Evolutionary conservation across 2,888 invertebrate species (phyloP).

Genomic region (Aporophyla nigra): DNA sequence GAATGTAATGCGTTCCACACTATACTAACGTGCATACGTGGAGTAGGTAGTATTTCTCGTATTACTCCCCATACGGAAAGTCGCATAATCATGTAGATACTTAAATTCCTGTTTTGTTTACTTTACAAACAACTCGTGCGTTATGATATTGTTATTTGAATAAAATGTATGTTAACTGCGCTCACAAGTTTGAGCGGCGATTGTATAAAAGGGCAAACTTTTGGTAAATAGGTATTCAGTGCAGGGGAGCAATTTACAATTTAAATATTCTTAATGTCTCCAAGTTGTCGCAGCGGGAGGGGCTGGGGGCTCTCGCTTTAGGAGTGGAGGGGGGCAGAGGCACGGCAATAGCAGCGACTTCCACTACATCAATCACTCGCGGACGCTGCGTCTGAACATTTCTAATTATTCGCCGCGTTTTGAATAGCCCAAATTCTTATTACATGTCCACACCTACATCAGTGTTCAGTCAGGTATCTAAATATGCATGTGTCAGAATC

Average conservation of each 20-base stretch:
- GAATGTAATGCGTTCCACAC: constrained; percentile 48
- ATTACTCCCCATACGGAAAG: constrained; percentile 25
- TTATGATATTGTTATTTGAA: constrained; percentile 62
- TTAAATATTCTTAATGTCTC: constrained; percentile 91
- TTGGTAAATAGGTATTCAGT: constrained; percentile 89
- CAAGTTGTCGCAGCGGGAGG: constrained; percentile 84
- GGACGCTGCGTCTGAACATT: constrained; percentile 89
- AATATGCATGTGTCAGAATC: not conserved
- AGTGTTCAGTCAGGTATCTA: not conserved
- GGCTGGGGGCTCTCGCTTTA: constrained; percentile 52
- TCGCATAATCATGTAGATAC: constrained; percentile 54
- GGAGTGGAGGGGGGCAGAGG: constrained; percentile 65
- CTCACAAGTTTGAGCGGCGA: constrained; percentile 68
- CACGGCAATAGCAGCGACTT: constrained; percentile 77
- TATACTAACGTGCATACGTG: not conserved
- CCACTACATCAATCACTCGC: constrained; percentile 91
- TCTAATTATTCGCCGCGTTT: constrained; percentile 88
- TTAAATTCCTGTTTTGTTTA: constrained; percentile 57
- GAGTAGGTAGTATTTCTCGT: constrained; percentile 12
- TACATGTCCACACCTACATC: constrained; percentile 67
- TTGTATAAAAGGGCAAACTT: constrained; percentile 83
- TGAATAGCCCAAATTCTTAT: constrained; percentile 78
- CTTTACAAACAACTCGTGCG: constrained; percentile 47
- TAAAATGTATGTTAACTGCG: constrained; percentile 68
- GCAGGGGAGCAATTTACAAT: constrained; percentile 90